phyloP scores from a whole-genome alignment of 2,888 invertebrate genomes.

The Lepeophtheirus nordmannii region DNA sequence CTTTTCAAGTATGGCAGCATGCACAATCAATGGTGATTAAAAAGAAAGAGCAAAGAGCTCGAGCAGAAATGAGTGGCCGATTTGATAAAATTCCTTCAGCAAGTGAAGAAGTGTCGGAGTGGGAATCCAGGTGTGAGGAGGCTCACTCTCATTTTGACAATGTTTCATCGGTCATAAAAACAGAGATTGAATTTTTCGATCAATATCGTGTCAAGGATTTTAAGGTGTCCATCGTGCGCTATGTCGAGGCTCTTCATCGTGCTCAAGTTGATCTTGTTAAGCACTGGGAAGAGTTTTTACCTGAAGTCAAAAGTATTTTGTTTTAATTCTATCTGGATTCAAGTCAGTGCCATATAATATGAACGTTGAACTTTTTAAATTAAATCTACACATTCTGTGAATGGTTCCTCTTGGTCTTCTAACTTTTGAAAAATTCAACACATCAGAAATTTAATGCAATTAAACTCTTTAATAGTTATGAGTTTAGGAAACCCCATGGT shows the following conservation, averaged over 20 bases:
- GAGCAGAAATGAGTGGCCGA: slow-evolving; percentile 73
- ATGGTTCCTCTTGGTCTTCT: no score
- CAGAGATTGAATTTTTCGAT: slow-evolving; percentile 84
- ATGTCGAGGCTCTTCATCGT: slow-evolving; percentile 81
- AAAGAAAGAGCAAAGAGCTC: slow-evolving; percentile 80
- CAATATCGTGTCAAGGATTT: slow-evolving; percentile 72
- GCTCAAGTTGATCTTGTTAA: slow-evolving; percentile 67
- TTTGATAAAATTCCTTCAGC: slow-evolving; percentile 61
- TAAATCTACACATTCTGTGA: no score
- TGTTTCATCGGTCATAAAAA: slow-evolving; percentile 82
- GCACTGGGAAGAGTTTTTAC: slow-evolving; percentile 89
- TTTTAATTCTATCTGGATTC: slow-evolving; percentile 32
- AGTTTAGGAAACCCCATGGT: no score
- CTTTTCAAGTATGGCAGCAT: slow-evolving; percentile 94
- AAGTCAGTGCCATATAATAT: no score
- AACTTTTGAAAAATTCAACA: no score
- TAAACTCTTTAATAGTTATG: no score
- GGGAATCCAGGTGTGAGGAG: slow-evolving; percentile 48
- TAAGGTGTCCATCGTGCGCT: slow-evolving; percentile 69
- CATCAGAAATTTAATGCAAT: no score
- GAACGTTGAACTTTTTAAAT: no score
- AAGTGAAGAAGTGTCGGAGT: slow-evolving; percentile 74
- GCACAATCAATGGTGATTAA: slow-evolving; percentile 87
- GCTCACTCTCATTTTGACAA: slow-evolving; percentile 90
- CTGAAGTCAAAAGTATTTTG: slow-evolving; percentile 81